Evolutionary conservation across 2,797 vertebrate genomes (phyloP).

Genomic region (Hoplostethus mediterraneus): DNA sequence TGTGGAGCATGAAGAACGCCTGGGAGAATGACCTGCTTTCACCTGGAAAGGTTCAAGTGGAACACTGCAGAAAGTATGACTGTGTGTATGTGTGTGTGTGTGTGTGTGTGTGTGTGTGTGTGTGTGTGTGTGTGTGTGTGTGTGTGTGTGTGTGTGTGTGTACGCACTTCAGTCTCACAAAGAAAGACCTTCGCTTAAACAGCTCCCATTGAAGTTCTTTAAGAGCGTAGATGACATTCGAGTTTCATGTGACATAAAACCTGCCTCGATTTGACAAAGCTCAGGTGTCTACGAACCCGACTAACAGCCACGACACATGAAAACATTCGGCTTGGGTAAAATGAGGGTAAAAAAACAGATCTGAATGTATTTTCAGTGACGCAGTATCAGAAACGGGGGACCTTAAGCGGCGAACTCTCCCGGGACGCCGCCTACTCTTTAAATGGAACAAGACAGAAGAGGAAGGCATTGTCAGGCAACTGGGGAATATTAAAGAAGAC

Average conservation of each 20-base stretch:
- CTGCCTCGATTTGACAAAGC: background rate
- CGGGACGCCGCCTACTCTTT: background rate
- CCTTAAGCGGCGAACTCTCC: background rate
- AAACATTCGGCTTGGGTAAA: constrained; percentile 49
- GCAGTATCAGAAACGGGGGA: too few relatives aligned
- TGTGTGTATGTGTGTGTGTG: background rate
- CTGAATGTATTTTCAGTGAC: background rate
- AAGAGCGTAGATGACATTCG: constrained; percentile 33
- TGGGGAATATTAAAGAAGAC: background rate
- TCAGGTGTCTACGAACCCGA: background rate
- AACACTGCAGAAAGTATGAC: constrained; percentile 14
- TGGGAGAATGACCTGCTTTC: constrained; percentile 39
- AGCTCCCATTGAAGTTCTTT: constrained; percentile 41
- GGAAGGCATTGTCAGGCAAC: background rate
- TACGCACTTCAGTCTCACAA: constrained; percentile 9
- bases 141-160: too few relatives aligned
- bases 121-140: background rate
- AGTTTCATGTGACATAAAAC: constrained; percentile 26
- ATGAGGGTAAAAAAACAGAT: constrained; percentile 25
- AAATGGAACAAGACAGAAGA: background rate
- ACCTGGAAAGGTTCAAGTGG: constrained; percentile 46
- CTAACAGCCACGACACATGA: constrained; percentile 28
- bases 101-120: background rate
- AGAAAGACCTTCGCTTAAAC: constrained; percentile 21
- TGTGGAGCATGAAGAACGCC: constrained; percentile 11